phyloP scores from a whole-genome alignment of 1,140 invertebrate species.

The Conopomorpha cramerella region DNA sequence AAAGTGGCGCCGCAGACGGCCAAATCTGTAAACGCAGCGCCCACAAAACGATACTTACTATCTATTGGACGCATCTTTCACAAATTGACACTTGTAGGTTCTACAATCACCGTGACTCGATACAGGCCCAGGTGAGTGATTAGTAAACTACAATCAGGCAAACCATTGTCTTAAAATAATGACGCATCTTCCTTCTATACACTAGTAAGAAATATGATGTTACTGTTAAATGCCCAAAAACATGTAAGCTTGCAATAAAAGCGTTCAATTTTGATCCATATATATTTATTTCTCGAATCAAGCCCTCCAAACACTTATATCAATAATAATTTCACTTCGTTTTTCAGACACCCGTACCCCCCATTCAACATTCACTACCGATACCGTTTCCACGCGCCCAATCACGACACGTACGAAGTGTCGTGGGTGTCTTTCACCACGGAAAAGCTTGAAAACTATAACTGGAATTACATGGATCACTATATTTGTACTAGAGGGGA shows the following conservation, averaged over 20 bases:
- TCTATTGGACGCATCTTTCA: constrained; percentile 97
- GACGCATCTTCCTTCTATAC: too few species aligned
- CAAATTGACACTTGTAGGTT: constrained; percentile 80
- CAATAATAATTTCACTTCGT: constrained; percentile 6
- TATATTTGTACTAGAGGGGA: constrained; percentile 94
- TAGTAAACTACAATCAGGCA: too few species aligned
- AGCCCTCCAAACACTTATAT: too few species aligned
- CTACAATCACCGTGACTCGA: constrained; percentile 88
- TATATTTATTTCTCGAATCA: too few species aligned
- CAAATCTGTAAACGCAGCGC: constrained; percentile 33
- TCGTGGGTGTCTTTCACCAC: constrained; percentile 93
- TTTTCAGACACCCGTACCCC: constrained; percentile 85
- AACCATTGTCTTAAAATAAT: too few species aligned
- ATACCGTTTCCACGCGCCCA: constrained; percentile 91
- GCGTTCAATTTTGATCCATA: too few species aligned
- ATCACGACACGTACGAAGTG: constrained; percentile 92
- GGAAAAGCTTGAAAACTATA: constrained; percentile 94
- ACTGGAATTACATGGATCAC: constrained; percentile 98
- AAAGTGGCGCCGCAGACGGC: constrained; percentile 48
- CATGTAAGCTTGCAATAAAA: too few species aligned
- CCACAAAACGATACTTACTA: constrained; percentile 76
- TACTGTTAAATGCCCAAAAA: too few species aligned
- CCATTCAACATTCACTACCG: constrained; percentile 88
- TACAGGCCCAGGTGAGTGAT: constrained; percentile 89
- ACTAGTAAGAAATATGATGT: too few species aligned